phyloP scores from a whole-genome alignment of 2,797 vertebrate genomes.

The Toxotes lorentzi region DNA sequence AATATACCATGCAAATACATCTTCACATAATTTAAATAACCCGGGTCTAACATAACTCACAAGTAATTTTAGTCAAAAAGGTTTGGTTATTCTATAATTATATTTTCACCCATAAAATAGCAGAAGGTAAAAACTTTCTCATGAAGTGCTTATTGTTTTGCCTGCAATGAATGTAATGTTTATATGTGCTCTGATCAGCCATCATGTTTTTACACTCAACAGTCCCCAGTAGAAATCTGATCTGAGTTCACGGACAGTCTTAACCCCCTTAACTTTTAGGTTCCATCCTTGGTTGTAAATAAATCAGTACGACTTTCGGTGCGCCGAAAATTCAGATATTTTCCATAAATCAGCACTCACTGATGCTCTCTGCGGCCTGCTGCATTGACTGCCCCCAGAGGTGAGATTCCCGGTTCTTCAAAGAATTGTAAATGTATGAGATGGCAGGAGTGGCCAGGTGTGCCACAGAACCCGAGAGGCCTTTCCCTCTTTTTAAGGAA shows the following conservation, averaged over 20 bases:
- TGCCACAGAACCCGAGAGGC: slow-evolving; percentile 82
- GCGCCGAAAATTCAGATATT: not conserved
- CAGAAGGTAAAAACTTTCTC: not conserved
- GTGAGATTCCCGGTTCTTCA: slow-evolving; percentile 87
- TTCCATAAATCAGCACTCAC: slow-evolving; percentile 81
- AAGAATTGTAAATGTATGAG: slow-evolving; percentile 89
- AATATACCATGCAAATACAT: not conserved
- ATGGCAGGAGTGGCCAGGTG: slow-evolving; percentile 91
- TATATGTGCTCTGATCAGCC: not conserved
- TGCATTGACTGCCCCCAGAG: slow-evolving; percentile 96
- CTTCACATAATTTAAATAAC: not conserved
- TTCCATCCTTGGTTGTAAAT: not conserved
- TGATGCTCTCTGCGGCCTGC: slow-evolving; percentile 88
- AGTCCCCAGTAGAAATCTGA: not conserved
- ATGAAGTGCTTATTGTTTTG: not conserved
- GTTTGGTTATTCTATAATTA: not conserved
- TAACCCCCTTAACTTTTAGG: not conserved
- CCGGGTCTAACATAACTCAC: not conserved
- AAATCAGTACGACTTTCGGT: not conserved
- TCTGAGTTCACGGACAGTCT: not conserved
- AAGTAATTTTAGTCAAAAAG: not conserved
- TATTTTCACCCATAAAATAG: not conserved
- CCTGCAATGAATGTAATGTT: not conserved
- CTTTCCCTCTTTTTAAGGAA: slow-evolving; percentile 88
- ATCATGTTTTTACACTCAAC: not conserved